Base-by-base conservation (phyloP, 1,140 invertebrate genomes). In the Cydia fagiglandana region DNA sequence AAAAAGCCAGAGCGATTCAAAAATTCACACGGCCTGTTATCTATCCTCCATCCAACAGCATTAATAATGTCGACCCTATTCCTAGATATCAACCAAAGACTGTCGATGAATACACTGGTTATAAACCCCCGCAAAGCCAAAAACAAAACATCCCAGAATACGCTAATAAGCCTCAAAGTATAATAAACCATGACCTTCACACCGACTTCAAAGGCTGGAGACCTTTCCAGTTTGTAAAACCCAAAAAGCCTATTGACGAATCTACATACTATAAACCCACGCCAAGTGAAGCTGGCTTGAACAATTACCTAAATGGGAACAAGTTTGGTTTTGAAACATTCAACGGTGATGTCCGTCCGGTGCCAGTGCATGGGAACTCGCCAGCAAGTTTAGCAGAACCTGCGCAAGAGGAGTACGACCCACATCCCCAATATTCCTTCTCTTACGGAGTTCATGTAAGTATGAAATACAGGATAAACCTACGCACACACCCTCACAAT, bases 361-460 rank as follows among this genome's bases (percentile, higher is more conserved):
- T 86, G 78, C 70, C 84, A 0, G 15, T 86, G 78, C 70, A n/a
- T 85, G 34, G 81, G 81, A 6, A 81, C 81, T 47, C 85, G 81
- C 68, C 80, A 78, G 0, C 83, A 78, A 24, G 80, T 2, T 64
- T 78, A 17, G 79, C 83, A 5, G 50, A 75, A 1, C 73, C 76
- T 1, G 64, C 75, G 12, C 56, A 64, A 2, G 64, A 79, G 9
- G 73, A 86, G 5, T 85, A 83, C 53, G 80, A 86, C 45, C 74
- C 83, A 2, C 77, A 86, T 30, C 86, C 88, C 0, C 79, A 87
- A 66, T 90, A 89, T 75, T 83, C 79, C 28, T 89, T 80, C 76
- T 86, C 88, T 9, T 91, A 91, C 77, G 86, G 84, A 73, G 86
- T 89, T 15, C 83, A 87, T 78, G 89, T 91, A 76, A 91, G 89